Evolutionary conservation across 37 sponge, comb jelly and placozoan genomes (phyloP), one percentile per base, ranked within the genome.

Genomic region (Halisarca cf. caerulea): DNA sequence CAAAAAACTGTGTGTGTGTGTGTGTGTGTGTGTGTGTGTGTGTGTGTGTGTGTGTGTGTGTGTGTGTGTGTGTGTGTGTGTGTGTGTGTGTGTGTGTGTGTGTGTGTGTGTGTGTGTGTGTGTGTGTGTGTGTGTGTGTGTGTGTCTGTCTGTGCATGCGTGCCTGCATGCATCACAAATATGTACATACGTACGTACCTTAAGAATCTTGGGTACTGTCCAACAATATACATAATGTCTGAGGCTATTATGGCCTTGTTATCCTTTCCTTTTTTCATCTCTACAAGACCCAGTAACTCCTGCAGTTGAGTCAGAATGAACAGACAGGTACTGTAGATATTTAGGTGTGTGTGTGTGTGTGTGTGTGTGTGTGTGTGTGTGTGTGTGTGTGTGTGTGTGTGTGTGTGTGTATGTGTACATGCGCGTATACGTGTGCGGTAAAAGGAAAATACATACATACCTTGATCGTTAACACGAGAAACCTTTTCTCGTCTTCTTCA

Each of bases 141-240:
- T 45, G 23, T 45, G 21, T 15, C 21, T 15, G 25, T 36, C 27
- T n/a, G 3, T n/a, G n/a, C n/a, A n/a, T n/a, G n/a, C n/a, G n/a
- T n/a, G n/a, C n/a, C n/a, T n/a, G n/a, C n/a, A n/a, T 44, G 25
- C 27, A 80, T 28, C 36, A 27, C 25, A 36, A n/a, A 39, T 20
- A 40, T 39, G 54, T 69, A n/a, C n/a, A n/a, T n/a, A n/a, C n/a
- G n/a, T n/a, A n/a, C 75, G 60, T 35, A 92, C 95, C 92, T 91
- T 3, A 97, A 73, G 70, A 95, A 99, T 57, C 99, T 78, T 40
- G 99, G 99, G 66, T 99, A 99, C 59, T 99, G 99, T 9, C 99
- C 99, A 24, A 99, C 99, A 44, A 99, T 95, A 91, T 99, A 99
- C 99, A 99, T 99, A 79, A 99, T 99, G 87, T 99, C 94, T 33